Conservation (phyloP, 2,888 invertebrate species). For the Alentia gelatinosa region DNA sequence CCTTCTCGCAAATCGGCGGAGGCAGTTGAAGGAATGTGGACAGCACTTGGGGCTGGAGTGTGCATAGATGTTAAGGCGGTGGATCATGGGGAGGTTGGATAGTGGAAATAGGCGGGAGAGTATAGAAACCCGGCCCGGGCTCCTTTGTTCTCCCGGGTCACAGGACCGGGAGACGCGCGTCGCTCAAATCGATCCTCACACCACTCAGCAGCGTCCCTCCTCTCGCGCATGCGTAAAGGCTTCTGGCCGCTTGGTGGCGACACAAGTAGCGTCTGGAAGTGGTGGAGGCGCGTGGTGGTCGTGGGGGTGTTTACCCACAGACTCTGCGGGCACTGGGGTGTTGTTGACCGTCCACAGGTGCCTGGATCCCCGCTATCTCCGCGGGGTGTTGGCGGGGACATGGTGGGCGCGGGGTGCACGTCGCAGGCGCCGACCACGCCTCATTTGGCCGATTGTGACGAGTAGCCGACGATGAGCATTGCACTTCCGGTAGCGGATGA, state of each 20-base stretch:
- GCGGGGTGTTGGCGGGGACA: too few species aligned
- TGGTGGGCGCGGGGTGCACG: neutral
- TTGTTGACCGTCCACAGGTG: neutral
- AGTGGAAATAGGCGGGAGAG: too few species aligned
- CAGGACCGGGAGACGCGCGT: neutral
- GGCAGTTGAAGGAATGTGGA: too few species aligned
- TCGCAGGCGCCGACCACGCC: neutral
- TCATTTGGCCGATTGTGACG: neutral
- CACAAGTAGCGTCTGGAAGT: neutral
- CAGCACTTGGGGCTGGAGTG: too few species aligned
- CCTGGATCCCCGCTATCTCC: neutral
- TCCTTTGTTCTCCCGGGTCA: too few species aligned
- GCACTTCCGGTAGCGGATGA: neutral
- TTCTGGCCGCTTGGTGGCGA: neutral
- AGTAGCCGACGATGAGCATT: neutral
- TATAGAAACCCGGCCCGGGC: too few species aligned
- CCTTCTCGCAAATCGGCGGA: too few species aligned
- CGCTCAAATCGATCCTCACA: neutral
- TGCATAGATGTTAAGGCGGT: too few species aligned
- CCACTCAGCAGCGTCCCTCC: neutral
- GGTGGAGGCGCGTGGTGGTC: neutral
- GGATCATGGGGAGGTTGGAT: too few species aligned
- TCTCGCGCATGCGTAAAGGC: neutral
- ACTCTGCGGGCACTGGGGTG: neutral
- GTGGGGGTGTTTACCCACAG: neutral